Conservation (phyloP, 1,140 invertebrate species). For the Vollenhovia emeryi region DNA sequence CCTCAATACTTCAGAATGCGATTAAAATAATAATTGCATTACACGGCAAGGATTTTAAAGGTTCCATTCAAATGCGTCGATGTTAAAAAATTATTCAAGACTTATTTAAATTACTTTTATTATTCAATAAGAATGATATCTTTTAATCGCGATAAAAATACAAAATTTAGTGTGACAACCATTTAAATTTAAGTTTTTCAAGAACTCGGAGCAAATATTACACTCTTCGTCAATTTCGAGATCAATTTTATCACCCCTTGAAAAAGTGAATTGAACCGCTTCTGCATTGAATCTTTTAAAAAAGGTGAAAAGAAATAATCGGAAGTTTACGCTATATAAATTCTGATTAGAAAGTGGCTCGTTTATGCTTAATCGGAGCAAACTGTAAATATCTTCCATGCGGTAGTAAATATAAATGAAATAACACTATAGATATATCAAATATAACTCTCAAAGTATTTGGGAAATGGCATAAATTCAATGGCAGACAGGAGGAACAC, state of each 20-base stretch:
- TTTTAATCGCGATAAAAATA: not conserved
- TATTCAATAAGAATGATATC: not conserved
- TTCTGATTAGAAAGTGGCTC: not conserved
- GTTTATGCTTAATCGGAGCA: not conserved
- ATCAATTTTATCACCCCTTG: not conserved
- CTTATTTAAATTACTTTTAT: not conserved
- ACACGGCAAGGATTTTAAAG: not conserved
- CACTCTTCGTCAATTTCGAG: not conserved
- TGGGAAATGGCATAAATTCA: constrained; percentile 19
- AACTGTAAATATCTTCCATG: not conserved
- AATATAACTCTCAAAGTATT: not conserved
- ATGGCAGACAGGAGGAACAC: not conserved
- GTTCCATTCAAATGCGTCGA: not conserved
- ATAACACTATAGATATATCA: constrained; percentile 1
- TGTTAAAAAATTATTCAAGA: not conserved
- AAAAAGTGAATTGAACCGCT: not conserved
- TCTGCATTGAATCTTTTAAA: not conserved
- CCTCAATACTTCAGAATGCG: not conserved
- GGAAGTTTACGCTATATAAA: not conserved
- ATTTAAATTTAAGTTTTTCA: not conserved
- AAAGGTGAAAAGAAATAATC: not conserved
- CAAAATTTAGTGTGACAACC: not conserved
- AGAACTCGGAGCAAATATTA: not conserved
- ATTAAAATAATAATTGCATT: not conserved
- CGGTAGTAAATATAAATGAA: not conserved